Base-by-base conservation (phyloP, 2,797 vertebrate genomes). In the Onychomys arenicola region DNA sequence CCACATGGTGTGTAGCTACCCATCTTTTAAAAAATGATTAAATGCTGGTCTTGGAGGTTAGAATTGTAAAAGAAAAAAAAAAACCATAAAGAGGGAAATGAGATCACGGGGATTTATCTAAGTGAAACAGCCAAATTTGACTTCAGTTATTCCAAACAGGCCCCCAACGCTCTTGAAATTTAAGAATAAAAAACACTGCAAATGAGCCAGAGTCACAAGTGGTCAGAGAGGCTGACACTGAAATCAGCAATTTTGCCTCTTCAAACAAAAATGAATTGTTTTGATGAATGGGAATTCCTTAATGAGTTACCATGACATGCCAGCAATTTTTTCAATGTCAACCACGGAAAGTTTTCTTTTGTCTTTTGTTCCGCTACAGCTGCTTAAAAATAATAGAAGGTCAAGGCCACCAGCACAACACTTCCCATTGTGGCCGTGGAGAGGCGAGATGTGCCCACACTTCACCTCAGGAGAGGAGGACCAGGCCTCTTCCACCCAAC, bases 251-350 rank as follows among this genome's bases (percentile, higher is more conserved):
- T 98, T 98, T 98, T 98, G 98, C 71, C 96, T 98, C 95, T 98
- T 98, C 96, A 98, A 98, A 98, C 98, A 98, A 98, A 98, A 98
- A 98, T 98, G 97, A 98, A 98, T 98, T 98, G 98, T 98, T 98
- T 98, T 97, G 98, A 98, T 98, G 98, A 98, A 98, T 98, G 98
- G 97, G 98, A 97, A 98, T 98, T 98, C 97, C 98, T 97, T 57
- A 98, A 98, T 98, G 98, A 98, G 98, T 98, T 97, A 98, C 97
- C 97, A 96, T 95, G 97, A 97, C 97, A 98, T 98, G 98, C 98
- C 98, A 98, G 96, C 97, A 95, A 97, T 98, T 96, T 98, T 98
- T 98, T 98, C 98, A 98, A 98, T 97, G 96, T 98, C 98, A 98
- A 96, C 73, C 96, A 97, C 93, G 97, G 98, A 98, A 96, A 92